phyloP scores from a whole-genome alignment of 1,140 invertebrate genomes.

The Ostrea edulis region DNA sequence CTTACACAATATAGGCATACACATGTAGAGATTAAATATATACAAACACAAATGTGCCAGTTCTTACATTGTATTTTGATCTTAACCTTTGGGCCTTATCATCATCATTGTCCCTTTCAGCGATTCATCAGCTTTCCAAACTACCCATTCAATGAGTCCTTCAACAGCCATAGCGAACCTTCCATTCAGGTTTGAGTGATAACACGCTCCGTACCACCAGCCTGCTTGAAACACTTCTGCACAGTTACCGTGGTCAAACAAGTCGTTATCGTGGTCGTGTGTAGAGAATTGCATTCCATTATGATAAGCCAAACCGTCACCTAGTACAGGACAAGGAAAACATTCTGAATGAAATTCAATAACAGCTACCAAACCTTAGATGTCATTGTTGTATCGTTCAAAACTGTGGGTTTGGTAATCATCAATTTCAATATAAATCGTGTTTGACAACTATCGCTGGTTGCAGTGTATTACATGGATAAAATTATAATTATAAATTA shows the following conservation, averaged over 20 bases:
- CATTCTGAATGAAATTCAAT: not conserved
- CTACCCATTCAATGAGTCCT: not conserved
- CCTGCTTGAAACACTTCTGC: not conserved
- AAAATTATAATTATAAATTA: no score
- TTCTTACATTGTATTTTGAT: no score
- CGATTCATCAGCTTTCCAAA: not conserved
- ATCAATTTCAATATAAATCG: no score
- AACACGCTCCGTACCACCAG: conserved; percentile 27
- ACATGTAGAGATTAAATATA: no score
- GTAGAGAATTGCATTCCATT: conserved; percentile 10
- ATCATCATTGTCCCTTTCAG: not conserved
- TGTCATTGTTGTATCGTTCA: not conserved
- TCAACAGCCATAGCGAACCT: not conserved
- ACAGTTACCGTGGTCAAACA: not conserved
- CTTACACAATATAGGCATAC: no score
- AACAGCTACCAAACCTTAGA: not conserved
- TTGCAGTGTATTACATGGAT: no score
- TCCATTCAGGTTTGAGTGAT: conserved; percentile 3
- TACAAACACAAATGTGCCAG: no score
- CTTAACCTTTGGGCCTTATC: no score
- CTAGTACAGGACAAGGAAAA: not conserved
- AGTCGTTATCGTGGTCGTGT: conserved; percentile 20
- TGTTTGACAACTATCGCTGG: no score
- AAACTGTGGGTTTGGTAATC: no score
- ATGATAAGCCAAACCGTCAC: not conserved